phyloP scores from a whole-genome alignment of 1,140 invertebrate species.

The Vanessa tameamea region DNA sequence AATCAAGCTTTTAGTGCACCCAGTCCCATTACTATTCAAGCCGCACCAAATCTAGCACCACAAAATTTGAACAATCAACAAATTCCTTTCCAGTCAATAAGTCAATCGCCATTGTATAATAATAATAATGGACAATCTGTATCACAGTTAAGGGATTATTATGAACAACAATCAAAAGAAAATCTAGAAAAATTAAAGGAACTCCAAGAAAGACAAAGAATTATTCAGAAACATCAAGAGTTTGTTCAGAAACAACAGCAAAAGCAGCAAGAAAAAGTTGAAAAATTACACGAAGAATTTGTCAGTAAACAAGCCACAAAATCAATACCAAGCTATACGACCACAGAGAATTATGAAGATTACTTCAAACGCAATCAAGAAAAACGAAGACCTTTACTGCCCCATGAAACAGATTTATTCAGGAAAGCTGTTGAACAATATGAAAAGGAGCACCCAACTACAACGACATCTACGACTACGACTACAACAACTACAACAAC shows the following conservation, averaged over 20 bases:
- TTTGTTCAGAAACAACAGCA: slow-evolving; percentile 86
- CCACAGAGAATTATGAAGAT: slow-evolving; percentile 72
- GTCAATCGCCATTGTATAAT: slow-evolving; percentile 73
- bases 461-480: slow-evolving; percentile 71
- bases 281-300: slow-evolving; percentile 84
- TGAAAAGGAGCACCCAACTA: slow-evolving; percentile 77
- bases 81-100: slow-evolving; percentile 70
- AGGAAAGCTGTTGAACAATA: slow-evolving; percentile 78
- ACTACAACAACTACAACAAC: slow-evolving; percentile 72
- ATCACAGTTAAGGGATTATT: slow-evolving; percentile 79
- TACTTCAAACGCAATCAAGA: slow-evolving; percentile 65
- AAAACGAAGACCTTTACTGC: slow-evolving; percentile 67
- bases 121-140: slow-evolving; percentile 74
- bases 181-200: slow-evolving; percentile 82
- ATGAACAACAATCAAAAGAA: slow-evolving; percentile 84
- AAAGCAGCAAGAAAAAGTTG: slow-evolving; percentile 85
- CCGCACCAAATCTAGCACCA: slow-evolving; percentile 67
- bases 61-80: slow-evolving; percentile 46
- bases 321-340: slow-evolving; percentile 76
- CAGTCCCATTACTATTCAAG: slow-evolving; percentile 70
- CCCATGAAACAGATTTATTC: slow-evolving; percentile 77
- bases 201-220: slow-evolving; percentile 83
- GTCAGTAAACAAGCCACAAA: slow-evolving; percentile 83
- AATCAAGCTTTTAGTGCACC: slow-evolving; percentile 61
- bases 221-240: slow-evolving; percentile 86